These are phyloP conservation scores for Grammomys dolichurus DNA, from an alignment of 2,113 vertebrate genomes.

Conservation along the genomic window DNA sequence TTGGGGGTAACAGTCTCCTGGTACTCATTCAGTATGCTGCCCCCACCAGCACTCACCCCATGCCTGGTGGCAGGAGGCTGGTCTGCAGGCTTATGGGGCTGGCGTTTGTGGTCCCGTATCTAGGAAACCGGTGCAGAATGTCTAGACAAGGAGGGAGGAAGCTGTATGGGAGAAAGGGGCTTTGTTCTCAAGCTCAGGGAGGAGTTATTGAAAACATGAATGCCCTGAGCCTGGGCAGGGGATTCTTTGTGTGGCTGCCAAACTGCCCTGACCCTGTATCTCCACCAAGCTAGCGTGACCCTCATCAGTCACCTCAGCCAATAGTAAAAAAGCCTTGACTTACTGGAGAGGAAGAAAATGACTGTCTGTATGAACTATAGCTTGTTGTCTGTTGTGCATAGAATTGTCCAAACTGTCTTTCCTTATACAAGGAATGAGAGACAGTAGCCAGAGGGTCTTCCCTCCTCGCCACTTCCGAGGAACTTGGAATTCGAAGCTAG, in stretches of 20 bases:
- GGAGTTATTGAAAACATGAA: conserved; percentile 57
- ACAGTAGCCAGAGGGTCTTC: background rate
- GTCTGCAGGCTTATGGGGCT: background rate
- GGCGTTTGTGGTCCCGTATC: conserved; percentile 51
- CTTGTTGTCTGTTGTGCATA: conserved; percentile 51
- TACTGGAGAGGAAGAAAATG: conserved; percentile 52
- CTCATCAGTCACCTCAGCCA: conserved; percentile 49
- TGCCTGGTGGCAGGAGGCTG: background rate
- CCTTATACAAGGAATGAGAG: conserved; percentile 32
- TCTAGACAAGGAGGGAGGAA: conserved; percentile 62
- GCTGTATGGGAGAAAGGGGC: conserved; percentile 58
- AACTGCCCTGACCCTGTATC: conserved; percentile 18
- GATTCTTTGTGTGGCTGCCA: conserved; percentile 42
- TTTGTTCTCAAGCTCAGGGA: conserved; percentile 76
- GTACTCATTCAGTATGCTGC: background rate
- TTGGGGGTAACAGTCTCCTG: background rate
- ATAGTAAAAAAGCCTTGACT: background rate
- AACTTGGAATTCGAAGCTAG: background rate
- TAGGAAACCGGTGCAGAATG: conserved; percentile 76
- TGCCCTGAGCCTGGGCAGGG: background rate
- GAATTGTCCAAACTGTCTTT: conserved; percentile 38
- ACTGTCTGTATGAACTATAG: background rate
- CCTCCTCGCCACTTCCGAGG: background rate
- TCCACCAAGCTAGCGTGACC: background rate
- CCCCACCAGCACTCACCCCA: background rate